phyloP scores from a whole-genome alignment of 2,888 invertebrate species.

The Nesidiocoris tenuis region DNA sequence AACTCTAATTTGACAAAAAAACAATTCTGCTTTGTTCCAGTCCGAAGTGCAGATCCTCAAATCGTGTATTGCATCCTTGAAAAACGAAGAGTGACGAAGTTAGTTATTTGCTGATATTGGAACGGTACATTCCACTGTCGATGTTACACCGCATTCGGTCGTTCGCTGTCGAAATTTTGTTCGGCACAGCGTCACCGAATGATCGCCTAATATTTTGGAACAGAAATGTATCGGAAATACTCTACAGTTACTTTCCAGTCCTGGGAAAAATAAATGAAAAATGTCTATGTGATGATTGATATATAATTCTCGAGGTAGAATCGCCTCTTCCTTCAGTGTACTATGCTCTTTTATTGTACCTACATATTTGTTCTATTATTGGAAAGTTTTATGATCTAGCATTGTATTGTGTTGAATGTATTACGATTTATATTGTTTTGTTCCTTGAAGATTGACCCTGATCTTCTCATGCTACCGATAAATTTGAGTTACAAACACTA shows the following conservation, averaged over 20 bases:
- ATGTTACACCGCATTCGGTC: neutral
- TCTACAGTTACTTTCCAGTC: neutral
- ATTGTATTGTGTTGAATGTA: conserved; percentile 9
- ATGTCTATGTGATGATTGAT: conserved; percentile 12
- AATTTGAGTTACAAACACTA: neutral
- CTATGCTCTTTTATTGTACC: conserved; percentile 24
- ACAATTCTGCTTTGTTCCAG: conserved; percentile 53
- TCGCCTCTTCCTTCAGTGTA: conserved; percentile 26
- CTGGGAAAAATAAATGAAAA: neutral
- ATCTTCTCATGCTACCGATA: neutral
- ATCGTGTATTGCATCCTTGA: conserved; percentile 57
- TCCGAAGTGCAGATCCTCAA: conserved; percentile 59
- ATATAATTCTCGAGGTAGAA: conserved; percentile 6
- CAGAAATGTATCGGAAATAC: neutral
- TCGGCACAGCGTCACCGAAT: neutral
- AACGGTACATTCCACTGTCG: conserved; percentile 25
- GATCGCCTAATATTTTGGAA: neutral
- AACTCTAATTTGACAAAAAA: no score
- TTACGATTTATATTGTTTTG: conserved; percentile 1
- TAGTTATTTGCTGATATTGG: conserved; percentile 13
- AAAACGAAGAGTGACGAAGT: conserved; percentile 54
- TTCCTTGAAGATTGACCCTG: neutral
- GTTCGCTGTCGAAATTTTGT: neutral
- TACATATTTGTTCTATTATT: conserved; percentile 1
- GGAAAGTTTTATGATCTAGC: neutral